Evolutionary conservation across 2,888 invertebrate species (phyloP).

Genomic region (Apomyelois bistriatella): DNA sequence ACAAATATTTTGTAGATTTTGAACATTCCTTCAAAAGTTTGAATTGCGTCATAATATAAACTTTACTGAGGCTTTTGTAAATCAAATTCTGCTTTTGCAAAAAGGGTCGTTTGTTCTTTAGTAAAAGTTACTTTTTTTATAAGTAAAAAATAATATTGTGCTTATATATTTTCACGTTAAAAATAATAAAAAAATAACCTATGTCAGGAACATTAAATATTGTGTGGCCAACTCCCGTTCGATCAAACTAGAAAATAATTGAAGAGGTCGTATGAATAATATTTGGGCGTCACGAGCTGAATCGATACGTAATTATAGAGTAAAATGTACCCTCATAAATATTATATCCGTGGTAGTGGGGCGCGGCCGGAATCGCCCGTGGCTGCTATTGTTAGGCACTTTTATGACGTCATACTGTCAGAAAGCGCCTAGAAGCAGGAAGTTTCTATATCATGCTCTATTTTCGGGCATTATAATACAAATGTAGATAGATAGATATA

Average conservation of each 20-base stretch:
- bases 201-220: not conserved
- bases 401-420: conserved; percentile 35
- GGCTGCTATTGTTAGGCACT: conserved; percentile 55
- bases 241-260: conserved; percentile 55
- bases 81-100: too few relatives aligned
- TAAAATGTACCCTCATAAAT: conserved; percentile 76
- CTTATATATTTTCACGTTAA: not conserved
- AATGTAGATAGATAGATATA: too few relatives aligned
- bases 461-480: not conserved
- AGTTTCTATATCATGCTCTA: not conserved
- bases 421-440: conserved; percentile 18
- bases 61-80: too few relatives aligned
- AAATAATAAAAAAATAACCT: not conserved
- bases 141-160: too few relatives aligned
- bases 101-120: too few relatives aligned
- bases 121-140: too few relatives aligned
- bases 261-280: conserved; percentile 72
- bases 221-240: conserved; percentile 24
- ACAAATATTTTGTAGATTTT: conserved; percentile 19
- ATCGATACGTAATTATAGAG: conserved; percentile 78
- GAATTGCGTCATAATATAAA: not conserved
- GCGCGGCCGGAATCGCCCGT: conserved; percentile 72
- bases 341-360: conserved; percentile 66
- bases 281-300: conserved; percentile 71
- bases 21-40: not conserved